phyloP scores from a whole-genome alignment of 2,113 vertebrate genomes.

The Malurus alboscapulatus region DNA sequence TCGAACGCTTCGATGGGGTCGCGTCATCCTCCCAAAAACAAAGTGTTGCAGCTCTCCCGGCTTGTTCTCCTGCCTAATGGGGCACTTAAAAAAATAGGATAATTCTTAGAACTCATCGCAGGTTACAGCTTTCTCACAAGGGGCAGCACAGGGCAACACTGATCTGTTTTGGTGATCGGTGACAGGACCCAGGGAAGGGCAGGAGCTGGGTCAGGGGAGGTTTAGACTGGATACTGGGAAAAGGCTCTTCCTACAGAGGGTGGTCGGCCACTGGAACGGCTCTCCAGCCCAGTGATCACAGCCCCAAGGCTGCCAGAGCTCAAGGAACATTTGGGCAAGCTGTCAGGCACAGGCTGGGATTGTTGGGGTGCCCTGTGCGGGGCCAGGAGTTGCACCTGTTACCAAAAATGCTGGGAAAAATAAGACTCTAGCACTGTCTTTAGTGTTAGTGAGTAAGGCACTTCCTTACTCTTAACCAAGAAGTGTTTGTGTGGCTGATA shows the following conservation, averaged over 20 bases:
- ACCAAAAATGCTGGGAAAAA: accelerated
- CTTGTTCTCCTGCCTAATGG: accelerated
- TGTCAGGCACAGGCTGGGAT: neutral
- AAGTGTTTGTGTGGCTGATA: neutral
- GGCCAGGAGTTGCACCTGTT: neutral
- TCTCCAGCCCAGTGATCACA: too few relatives aligned
- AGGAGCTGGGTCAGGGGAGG: too few relatives aligned
- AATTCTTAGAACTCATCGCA: neutral
- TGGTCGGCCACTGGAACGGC: neutral
- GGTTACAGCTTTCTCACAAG: neutral
- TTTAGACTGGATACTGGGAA: neutral
- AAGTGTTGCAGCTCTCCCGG: accelerated
- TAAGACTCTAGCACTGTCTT: neutral
- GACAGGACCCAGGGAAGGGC: neutral
- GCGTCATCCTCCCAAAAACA: accelerated
- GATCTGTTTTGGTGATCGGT: neutral
- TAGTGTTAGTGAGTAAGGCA: neutral
- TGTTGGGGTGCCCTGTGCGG: neutral
- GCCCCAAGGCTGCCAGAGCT: neutral
- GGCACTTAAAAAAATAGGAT: accelerated
- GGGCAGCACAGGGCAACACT: neutral
- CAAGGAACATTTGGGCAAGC: neutral
- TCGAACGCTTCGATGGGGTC: accelerated
- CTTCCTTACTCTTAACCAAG: neutral
- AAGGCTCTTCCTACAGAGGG: neutral